These are phyloP conservation scores for Laterallus jamaicensis DNA, from an alignment of 2,113 vertebrate species.

Conservation along the genomic window DNA sequence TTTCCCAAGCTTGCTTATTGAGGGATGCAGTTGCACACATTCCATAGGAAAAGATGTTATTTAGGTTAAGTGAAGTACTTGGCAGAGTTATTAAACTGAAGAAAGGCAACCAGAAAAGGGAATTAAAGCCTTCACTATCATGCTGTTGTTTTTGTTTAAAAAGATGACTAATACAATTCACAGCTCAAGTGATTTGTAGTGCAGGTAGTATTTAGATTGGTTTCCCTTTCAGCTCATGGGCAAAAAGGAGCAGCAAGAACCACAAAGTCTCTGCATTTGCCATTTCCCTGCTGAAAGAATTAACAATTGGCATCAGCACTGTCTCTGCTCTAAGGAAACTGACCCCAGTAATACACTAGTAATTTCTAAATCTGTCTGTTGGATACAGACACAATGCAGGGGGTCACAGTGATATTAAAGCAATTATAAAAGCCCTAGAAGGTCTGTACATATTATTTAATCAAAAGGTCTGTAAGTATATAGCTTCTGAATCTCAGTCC, in stretches of 20 bases:
- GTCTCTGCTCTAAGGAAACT: background rate
- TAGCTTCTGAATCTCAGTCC: background rate
- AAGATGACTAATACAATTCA: background rate
- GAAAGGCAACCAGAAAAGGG: background rate
- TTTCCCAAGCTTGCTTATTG: conserved; percentile 15
- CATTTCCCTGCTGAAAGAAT: background rate
- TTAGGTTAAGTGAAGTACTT: conserved; percentile 1
- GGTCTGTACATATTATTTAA: no score
- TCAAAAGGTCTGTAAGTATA: no score
- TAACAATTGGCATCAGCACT: background rate
- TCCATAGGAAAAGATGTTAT: background rate
- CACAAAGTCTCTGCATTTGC: background rate
- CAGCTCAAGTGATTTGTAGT: background rate
- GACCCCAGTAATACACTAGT: background rate
- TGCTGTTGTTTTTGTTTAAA: background rate
- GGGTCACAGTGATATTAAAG: background rate
- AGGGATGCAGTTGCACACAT: background rate
- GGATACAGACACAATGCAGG: background rate
- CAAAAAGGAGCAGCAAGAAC: background rate
- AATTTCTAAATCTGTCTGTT: background rate
- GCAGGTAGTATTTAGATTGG: background rate
- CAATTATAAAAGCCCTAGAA: background rate
- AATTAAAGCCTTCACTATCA: background rate
- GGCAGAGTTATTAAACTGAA: background rate
- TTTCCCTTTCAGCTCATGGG: background rate